Evolutionary conservation across 1,140 invertebrate species (phyloP).

Genomic region (Drosophila kurseongensis): DNA sequence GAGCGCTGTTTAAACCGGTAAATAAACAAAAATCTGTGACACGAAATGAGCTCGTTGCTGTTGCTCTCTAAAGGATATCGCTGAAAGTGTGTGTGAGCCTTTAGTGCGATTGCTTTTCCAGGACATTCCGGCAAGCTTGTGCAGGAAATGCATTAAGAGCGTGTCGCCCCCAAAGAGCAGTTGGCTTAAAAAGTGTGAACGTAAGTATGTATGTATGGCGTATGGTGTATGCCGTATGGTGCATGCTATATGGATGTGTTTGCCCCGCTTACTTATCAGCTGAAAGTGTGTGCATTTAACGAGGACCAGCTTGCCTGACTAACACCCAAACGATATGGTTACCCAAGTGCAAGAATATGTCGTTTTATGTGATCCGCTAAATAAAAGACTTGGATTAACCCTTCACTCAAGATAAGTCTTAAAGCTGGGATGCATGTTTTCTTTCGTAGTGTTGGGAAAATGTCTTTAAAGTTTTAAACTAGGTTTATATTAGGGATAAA

Average conservation of each 20-base stretch:
- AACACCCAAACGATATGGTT: slow-evolving; percentile 22
- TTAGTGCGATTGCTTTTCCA: slow-evolving; percentile 48
- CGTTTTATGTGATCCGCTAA: slow-evolving; percentile 13
- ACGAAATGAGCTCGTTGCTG: slow-evolving; percentile 60
- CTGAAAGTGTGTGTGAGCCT: slow-evolving; percentile 13
- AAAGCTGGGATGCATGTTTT: not conserved
- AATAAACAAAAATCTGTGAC: slow-evolving; percentile 73
- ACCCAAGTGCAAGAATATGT: slow-evolving; percentile 14
- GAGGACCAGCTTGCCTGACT: slow-evolving; percentile 15
- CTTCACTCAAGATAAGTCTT: not conserved
- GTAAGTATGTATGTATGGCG: slow-evolving; percentile 1
- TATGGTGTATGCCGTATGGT: too few relatives aligned
- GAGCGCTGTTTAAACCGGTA: slow-evolving; percentile 46
- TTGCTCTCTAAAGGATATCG: slow-evolving; percentile 48
- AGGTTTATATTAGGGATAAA: too few relatives aligned
- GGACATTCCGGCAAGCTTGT: slow-evolving; percentile 36
- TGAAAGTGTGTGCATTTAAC: slow-evolving; percentile 13
- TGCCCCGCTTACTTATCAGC: slow-evolving; percentile 28
- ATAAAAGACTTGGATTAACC: not conserved
- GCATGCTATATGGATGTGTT: not conserved
- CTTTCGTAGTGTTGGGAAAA: too few relatives aligned
- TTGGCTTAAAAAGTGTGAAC: slow-evolving; percentile 27
- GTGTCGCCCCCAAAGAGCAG: slow-evolving; percentile 48
- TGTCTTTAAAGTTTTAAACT: too few relatives aligned
- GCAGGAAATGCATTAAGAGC: slow-evolving; percentile 70